Evolutionary conservation across 2,113 vertebrate species (phyloP).

Genomic region (Mixornis gularis): DNA sequence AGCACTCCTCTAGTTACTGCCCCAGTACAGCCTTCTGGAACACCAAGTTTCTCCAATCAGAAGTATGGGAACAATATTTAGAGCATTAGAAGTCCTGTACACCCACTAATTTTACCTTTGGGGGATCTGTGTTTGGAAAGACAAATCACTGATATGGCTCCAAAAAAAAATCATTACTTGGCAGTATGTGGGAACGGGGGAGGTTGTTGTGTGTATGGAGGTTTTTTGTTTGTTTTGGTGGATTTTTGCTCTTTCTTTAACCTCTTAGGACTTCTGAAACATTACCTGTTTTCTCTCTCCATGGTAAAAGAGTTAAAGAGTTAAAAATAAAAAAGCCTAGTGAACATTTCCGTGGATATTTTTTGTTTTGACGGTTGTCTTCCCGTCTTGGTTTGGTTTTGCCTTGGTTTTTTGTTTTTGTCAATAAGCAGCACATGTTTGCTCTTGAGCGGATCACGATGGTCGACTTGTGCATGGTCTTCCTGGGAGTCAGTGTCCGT

Average conservation of each 20-base stretch:
- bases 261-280: neutral
- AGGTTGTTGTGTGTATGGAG: neutral
- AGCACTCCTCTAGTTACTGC: neutral
- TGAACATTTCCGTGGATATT: neutral
- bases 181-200: neutral
- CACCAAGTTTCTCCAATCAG: neutral
- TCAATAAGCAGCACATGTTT: neutral
- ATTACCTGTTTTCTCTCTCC: neutral
- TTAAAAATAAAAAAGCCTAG: neutral
- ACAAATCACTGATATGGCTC: neutral
- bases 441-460: neutral
- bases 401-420: neutral
- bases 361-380: neutral
- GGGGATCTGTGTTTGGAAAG: constrained; percentile 1
- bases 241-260: neutral
- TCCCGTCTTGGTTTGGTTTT: too few relatives aligned
- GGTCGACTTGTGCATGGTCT: neutral
- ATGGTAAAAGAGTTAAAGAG: neutral
- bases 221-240: neutral
- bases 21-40: neutral
- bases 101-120: constrained; percentile 3
- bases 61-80: neutral
- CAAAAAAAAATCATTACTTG: neutral
- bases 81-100: neutral
- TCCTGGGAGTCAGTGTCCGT: neutral